Conservation (phyloP, 1,140 invertebrate species). For the Drosophila micromelanica region DNA sequence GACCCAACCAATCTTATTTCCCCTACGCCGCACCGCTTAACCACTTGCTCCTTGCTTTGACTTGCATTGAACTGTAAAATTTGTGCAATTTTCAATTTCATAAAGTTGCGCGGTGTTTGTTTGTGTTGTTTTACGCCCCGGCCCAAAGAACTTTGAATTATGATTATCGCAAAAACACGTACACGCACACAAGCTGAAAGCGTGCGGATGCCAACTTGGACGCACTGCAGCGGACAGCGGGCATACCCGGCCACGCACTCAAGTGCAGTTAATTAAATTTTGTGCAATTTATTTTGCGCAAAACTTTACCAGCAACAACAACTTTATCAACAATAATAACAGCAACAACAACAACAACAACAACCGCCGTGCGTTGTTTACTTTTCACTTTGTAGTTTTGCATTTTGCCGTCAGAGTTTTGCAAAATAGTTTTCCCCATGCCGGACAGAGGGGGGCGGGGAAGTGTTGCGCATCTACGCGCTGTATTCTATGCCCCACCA, state of each 20-base stretch:
- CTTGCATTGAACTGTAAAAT: slow-evolving; percentile 78
- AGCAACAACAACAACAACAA: slow-evolving; percentile 29
- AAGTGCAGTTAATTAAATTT: slow-evolving; percentile 82
- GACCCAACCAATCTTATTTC: slow-evolving; percentile 25
- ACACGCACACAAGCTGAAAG: slow-evolving; percentile 17
- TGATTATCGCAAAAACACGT: slow-evolving; percentile 72
- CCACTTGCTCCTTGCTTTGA: slow-evolving; percentile 25
- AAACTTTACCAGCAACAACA: slow-evolving; percentile 65
- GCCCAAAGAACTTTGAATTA: slow-evolving; percentile 72
- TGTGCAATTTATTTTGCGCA: slow-evolving; percentile 78
- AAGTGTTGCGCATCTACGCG: background rate
- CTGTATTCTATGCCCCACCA: background rate
- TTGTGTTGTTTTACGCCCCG: slow-evolving; percentile 46
- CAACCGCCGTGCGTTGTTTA: slow-evolving; percentile 62
- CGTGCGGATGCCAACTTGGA: slow-evolving; percentile 9
- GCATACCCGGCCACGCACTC: slow-evolving; percentile 66
- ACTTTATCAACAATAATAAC: slow-evolving; percentile 28
- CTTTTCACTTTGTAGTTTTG: slow-evolving; percentile 79
- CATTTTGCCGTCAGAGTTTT: slow-evolving; percentile 67
- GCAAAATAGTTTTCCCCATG: slow-evolving; percentile 57
- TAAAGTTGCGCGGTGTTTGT: slow-evolving; percentile 74
- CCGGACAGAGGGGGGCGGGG: background rate
- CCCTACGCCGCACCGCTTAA: background rate
- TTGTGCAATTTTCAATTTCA: slow-evolving; percentile 80
- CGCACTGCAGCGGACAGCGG: slow-evolving; percentile 59